A percentile compares a stretch with the other conserved stretches of the same genome.
These are phyloP conservation scores for Podilymbus podiceps DNA, from an alignment of 2,113 vertebrate genomes.

Conservation along the genomic window DNA sequence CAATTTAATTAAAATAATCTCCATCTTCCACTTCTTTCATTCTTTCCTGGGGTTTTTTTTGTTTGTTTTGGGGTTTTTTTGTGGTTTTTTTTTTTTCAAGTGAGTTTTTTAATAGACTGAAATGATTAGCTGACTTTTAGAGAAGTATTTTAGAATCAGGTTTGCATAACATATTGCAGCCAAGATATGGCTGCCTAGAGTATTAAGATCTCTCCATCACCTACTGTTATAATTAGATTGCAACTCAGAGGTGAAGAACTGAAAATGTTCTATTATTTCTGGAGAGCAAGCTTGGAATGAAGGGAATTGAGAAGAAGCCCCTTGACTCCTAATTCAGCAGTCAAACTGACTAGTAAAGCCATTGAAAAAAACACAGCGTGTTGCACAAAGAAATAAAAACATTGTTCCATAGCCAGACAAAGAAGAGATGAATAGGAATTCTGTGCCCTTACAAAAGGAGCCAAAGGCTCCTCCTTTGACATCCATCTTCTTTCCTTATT, in stretches of 20 bases:
- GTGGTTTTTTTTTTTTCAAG: too few species aligned
- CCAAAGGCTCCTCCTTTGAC: neutral
- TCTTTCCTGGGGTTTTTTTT: neutral
- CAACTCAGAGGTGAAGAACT: neutral
- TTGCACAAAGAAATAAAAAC: neutral
- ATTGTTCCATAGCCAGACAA: neutral
- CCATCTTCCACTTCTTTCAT: neutral
- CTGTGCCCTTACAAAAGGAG: neutral
- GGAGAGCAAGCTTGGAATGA: neutral
- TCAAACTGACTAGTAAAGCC: neutral
- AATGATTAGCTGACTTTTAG: neutral
- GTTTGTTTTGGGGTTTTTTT: neutral
- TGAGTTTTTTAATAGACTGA: neutral
- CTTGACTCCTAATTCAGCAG: neutral
- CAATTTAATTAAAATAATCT: neutral
- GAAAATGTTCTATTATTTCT: neutral
- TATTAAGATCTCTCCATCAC: neutral
- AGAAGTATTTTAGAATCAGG: neutral
- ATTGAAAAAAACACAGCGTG: neutral
- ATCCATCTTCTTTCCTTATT: neutral
- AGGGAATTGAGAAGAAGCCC: neutral
- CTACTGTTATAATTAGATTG: neutral
- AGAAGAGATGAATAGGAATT: neutral
- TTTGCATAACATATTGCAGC: neutral
- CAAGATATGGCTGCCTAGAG: neutral